Percentiles rank a stretch among this genome's conserved stretches.
These are phyloP conservation scores for Potamilus streckersoni DNA, from an alignment of 1,140 invertebrate species.

Conservation along the genomic window DNA sequence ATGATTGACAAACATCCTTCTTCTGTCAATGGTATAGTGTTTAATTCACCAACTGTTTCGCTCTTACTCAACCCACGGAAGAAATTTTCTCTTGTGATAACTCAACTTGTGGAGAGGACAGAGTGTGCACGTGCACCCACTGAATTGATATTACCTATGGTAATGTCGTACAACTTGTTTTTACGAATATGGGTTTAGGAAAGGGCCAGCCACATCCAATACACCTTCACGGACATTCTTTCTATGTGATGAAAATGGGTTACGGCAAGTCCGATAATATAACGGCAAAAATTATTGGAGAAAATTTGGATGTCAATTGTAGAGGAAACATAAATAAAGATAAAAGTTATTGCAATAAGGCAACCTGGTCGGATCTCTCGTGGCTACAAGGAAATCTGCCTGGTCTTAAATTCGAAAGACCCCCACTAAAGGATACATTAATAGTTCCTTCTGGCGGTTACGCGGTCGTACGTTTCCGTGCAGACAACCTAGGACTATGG, in stretches of 20 bases:
- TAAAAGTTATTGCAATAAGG: slow-evolving; percentile 49
- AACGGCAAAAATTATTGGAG: slow-evolving; percentile 54
- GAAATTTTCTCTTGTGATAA: slow-evolving; percentile 33
- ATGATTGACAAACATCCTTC: slow-evolving; percentile 51
- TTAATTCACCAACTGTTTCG: slow-evolving; percentile 41
- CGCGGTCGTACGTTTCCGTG: slow-evolving; percentile 78
- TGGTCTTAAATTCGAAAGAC: slow-evolving; percentile 67
- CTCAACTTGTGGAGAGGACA: slow-evolving; percentile 25
- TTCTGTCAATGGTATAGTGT: slow-evolving; percentile 50
- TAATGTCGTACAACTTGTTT: slow-evolving; percentile 47
- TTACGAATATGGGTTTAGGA: slow-evolving; percentile 71
- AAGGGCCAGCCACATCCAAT: slow-evolving; percentile 76
- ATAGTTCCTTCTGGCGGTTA: slow-evolving; percentile 78
- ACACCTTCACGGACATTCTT: slow-evolving; percentile 82
- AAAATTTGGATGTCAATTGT: slow-evolving; percentile 50
- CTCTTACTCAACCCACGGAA: slow-evolving; percentile 48
- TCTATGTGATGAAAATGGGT: slow-evolving; percentile 76
- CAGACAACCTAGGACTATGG: slow-evolving; percentile 76
- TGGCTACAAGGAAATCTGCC: slow-evolving; percentile 51
- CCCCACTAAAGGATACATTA: slow-evolving; percentile 79
- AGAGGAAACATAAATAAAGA: slow-evolving; percentile 20
- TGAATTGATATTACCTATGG: slow-evolving; percentile 27
- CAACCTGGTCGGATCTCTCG: slow-evolving; percentile 43
- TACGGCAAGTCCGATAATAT: slow-evolving; percentile 39
- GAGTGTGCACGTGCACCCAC: slow-evolving; percentile 36